phyloP scores from a whole-genome alignment of 2,888 invertebrate genomes.

The Amiota minor region DNA sequence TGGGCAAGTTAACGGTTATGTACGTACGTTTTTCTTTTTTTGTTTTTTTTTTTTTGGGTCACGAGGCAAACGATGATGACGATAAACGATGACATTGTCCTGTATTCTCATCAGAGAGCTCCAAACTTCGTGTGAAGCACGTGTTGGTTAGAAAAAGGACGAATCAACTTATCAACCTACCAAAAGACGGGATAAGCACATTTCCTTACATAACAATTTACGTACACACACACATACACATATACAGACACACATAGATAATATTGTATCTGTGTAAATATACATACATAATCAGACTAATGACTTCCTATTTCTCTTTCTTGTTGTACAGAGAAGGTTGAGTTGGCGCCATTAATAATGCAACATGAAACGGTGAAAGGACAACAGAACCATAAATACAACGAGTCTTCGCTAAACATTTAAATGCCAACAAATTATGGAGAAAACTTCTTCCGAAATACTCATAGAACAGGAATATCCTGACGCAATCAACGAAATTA shows the following conservation, averaged over 20 bases:
- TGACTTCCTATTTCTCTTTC: neutral
- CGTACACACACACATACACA: slow-evolving; percentile 34
- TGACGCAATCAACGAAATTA: slow-evolving; percentile 38
- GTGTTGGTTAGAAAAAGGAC: slow-evolving; percentile 58
- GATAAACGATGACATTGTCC: slow-evolving; percentile 59
- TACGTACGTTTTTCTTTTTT: slow-evolving; percentile 44
- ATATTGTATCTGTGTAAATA: neutral
- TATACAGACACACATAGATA: neutral
- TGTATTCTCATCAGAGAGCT: slow-evolving; percentile 50
- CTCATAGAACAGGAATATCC: neutral
- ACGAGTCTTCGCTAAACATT: neutral
- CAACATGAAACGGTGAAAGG: neutral
- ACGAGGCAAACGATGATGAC: slow-evolving; percentile 52
- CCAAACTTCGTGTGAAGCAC: slow-evolving; percentile 51
- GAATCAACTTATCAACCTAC: slow-evolving; percentile 21
- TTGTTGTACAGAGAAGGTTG: neutral
- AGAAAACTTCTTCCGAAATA: slow-evolving; percentile 4
- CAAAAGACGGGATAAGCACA: too few relatives aligned
- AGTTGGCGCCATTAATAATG: slow-evolving; percentile 25
- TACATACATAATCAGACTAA: neutral
- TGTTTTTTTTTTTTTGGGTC: too few relatives aligned
- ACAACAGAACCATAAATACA: neutral
- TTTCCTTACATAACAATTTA: slow-evolving; percentile 37
- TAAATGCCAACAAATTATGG: slow-evolving; percentile 1
- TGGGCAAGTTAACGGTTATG: slow-evolving; percentile 34